Percentiles rank a stretch among this genome's conserved stretches.
Evolutionary conservation across 2,113 vertebrate genomes (phyloP).

Genomic region (Anolis sagrei): DNA sequence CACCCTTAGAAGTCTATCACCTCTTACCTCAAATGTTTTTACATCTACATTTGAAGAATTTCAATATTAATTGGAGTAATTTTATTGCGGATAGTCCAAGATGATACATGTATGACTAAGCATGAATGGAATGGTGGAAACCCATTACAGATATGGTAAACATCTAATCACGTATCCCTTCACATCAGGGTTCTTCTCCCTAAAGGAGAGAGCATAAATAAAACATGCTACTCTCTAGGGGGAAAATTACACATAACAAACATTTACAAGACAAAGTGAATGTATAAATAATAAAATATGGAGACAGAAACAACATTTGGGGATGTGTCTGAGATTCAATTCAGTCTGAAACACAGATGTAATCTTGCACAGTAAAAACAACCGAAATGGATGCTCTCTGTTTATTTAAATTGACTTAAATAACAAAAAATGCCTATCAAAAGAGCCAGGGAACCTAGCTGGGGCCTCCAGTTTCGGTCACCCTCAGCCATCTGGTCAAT

Average conservation of each 20-base stretch:
- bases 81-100: neutral
- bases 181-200: neutral
- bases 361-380: neutral
- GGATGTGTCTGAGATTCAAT: neutral
- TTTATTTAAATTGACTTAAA: neutral
- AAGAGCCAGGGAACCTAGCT: neutral
- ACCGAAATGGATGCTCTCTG: neutral
- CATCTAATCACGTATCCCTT: neutral
- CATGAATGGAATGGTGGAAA: conserved; percentile 25
- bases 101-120: conserved; percentile 22
- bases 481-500: neutral
- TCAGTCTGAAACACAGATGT: neutral
- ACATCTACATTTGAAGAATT: conserved; percentile 5
- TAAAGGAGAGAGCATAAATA: neutral
- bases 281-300: neutral
- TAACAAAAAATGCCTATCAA: neutral
- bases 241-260: neutral
- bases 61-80: conserved; percentile 15
- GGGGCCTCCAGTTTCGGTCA: neutral
- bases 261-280: neutral
- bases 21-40: neutral
- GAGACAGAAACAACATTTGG: neutral
- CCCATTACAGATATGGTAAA: conserved; percentile 20
- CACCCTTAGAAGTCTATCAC: neutral
- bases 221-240: neutral